Conservation (phyloP, 64 coral and sea anemone genomes). For the Astreopora myriophthalma region DNA sequence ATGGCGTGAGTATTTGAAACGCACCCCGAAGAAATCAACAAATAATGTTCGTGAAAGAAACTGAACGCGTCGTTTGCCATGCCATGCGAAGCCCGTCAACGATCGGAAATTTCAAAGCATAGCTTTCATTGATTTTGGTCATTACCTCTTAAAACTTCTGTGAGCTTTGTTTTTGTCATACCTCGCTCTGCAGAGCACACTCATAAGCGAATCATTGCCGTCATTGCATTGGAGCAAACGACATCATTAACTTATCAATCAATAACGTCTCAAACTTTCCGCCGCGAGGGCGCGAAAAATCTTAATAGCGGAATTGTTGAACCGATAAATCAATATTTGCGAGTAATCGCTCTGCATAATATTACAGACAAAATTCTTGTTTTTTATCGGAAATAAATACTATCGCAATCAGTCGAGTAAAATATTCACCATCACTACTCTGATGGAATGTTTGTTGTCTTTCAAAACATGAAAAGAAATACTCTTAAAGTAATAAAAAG, state of each 20-base stretch:
- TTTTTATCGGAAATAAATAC: background rate
- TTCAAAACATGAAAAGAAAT: background rate
- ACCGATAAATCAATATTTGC: conserved; percentile 23
- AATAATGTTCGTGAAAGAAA: background rate
- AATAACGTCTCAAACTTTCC: background rate
- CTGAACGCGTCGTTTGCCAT: too few relatives aligned
- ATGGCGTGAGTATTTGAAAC: background rate
- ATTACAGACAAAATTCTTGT: background rate
- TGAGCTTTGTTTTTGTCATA: background rate
- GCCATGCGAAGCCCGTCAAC: too few relatives aligned
- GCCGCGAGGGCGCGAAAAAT: conserved; percentile 20
- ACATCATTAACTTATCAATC: conserved; percentile 14
- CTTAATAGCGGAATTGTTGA: background rate
- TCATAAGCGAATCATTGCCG: background rate
- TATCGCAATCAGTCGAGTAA: background rate
- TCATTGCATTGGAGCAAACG: too few relatives aligned
- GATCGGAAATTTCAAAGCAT: background rate
- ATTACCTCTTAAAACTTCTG: conserved; percentile 18
- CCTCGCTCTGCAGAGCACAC: background rate
- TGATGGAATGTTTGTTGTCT: background rate
- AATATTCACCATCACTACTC: too few relatives aligned
- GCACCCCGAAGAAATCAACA: background rate
- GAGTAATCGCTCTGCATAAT: background rate
- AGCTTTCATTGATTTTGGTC: background rate
- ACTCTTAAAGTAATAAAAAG: background rate